Percentiles rank a stretch among this genome's conserved stretches.
Evolutionary conservation across 2,888 invertebrate species (phyloP).

Genomic region (Eudasyphora cyanicolor): DNA sequence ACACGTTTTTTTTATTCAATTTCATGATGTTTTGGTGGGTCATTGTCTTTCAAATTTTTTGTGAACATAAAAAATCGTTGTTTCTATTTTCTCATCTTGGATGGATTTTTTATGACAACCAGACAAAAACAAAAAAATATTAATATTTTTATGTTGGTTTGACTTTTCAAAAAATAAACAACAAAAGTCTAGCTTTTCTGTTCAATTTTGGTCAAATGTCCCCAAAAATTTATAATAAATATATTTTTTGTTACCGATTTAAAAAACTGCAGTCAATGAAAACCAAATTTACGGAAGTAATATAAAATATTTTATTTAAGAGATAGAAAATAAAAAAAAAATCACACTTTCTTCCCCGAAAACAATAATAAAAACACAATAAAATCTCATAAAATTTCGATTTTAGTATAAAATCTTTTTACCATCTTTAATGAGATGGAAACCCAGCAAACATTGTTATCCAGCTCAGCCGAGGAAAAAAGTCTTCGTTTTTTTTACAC

Average conservation of each 20-base stretch:
- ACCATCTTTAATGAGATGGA: not conserved
- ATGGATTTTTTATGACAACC: not conserved
- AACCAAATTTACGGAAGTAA: not conserved
- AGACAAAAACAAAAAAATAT: not conserved
- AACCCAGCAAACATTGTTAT: not conserved
- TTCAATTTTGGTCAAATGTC: not conserved
- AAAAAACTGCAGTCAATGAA: not conserved
- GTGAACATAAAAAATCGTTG: not conserved
- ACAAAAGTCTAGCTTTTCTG: not conserved
- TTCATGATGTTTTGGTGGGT: not conserved
- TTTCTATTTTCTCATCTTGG: not conserved
- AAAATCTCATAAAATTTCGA: not conserved
- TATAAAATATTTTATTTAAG: not conserved
- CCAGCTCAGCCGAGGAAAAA: too few relatives aligned
- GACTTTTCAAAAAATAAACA: not conserved
- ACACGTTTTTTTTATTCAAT: not conserved
- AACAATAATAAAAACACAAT: not conserved
- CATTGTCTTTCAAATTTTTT: too few relatives aligned
- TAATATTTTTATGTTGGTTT: not conserved
- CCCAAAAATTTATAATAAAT: not conserved
- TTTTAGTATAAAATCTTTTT: not conserved
- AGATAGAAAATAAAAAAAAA: not conserved
- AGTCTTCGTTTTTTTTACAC: too few relatives aligned
- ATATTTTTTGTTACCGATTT: not conserved
- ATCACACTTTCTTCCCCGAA: not conserved